Evolutionary conservation across 1,140 invertebrate genomes (phyloP).

Genomic region (Ostrea denselamellosa): DNA sequence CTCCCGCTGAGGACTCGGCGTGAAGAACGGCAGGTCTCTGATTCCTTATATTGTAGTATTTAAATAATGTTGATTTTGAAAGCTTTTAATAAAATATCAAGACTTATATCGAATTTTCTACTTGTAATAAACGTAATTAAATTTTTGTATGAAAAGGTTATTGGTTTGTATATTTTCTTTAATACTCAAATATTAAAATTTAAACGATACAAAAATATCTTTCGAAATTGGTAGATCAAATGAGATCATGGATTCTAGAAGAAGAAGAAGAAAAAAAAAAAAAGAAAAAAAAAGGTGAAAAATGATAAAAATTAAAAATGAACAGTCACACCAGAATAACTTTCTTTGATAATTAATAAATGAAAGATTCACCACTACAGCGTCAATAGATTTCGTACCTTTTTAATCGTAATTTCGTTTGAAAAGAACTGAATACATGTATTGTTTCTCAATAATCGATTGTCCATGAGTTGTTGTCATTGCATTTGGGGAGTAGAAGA

Average conservation of each 20-base stretch:
- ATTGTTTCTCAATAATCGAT: conserved; percentile 38
- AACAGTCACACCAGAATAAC: background rate
- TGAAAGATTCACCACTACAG: background rate
- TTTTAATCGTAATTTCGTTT: conserved; percentile 17
- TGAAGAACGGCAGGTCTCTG: background rate
- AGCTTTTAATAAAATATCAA: background rate
- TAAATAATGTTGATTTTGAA: background rate
- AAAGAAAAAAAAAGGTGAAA: background rate
- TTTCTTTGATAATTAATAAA: conserved; percentile 4
- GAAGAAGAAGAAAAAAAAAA: background rate
- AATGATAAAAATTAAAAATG: background rate
- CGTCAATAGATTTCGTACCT: conserved; percentile 5
- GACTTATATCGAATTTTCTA: background rate
- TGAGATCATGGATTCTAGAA: background rate
- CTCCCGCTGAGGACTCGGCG: too few relatives aligned
- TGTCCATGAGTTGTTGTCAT: conserved; percentile 1
- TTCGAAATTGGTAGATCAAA: background rate
- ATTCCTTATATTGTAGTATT: background rate
- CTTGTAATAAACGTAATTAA: background rate
- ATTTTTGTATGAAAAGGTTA: conserved; percentile 3
- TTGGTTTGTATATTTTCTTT: background rate
- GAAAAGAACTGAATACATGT: conserved; percentile 5
- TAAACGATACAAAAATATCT: background rate
- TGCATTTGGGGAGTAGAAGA: background rate
- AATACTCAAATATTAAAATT: background rate